Conservation (phyloP, 2,113 vertebrate species). For the Caranx ignobilis region DNA sequence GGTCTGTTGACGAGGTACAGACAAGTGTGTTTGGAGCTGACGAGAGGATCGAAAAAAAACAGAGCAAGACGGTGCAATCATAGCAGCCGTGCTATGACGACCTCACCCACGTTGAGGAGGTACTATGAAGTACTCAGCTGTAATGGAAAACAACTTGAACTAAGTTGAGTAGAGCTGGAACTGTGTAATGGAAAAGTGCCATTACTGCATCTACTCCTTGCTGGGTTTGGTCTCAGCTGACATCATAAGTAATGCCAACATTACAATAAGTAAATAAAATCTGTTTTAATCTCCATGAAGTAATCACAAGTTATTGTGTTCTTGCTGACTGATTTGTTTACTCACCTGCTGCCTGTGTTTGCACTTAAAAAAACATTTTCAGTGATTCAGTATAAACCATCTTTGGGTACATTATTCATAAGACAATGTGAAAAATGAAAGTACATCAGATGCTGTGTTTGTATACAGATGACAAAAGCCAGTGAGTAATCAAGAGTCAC, state of each 20-base stretch:
- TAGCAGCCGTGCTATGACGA: too few species aligned
- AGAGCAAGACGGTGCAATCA: too few species aligned
- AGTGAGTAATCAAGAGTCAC: background rate
- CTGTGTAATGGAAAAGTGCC: too few species aligned
- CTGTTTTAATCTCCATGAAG: background rate
- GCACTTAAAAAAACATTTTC: slow-evolving; percentile 10
- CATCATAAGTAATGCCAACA: background rate
- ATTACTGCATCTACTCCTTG: too few species aligned
- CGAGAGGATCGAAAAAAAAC: too few species aligned
- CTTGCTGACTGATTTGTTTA: slow-evolving; percentile 7
- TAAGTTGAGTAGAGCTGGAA: too few species aligned
- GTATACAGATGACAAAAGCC: slow-evolving; percentile 14
- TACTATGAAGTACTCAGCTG: too few species aligned
- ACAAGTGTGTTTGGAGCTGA: too few species aligned
- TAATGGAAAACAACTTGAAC: too few species aligned
- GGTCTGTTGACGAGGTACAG: too few species aligned
- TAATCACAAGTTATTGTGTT: slow-evolving; percentile 17
- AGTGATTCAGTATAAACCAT: background rate
- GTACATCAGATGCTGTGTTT: background rate
- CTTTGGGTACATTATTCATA: slow-evolving; percentile 12
- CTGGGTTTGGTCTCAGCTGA: too few species aligned
- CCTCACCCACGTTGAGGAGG: too few species aligned
- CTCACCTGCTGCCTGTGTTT: background rate
- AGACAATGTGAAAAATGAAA: background rate
- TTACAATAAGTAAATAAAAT: background rate